Percentiles rank a stretch among this genome's conserved stretches.
Conservation (phyloP, 2,113 vertebrate species). For the Toxotes jaculatrix region DNA sequence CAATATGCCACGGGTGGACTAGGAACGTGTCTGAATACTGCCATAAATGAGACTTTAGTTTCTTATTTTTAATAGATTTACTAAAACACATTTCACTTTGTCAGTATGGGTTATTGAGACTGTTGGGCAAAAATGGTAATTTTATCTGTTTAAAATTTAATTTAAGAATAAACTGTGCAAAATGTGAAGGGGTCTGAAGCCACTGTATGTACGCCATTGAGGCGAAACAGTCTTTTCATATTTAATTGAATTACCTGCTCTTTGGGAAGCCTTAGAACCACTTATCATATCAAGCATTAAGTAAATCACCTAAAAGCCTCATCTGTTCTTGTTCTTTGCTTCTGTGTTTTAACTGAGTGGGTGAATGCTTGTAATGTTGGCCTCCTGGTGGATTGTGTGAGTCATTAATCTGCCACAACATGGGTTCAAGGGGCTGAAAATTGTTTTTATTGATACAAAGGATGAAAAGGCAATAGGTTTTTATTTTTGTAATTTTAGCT, state of each 20-base stretch:
- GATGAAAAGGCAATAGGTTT: constrained; percentile 11
- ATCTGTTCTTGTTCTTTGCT: constrained; percentile 18
- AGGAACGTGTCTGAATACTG: too few species aligned
- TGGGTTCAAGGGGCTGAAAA: constrained; percentile 24
- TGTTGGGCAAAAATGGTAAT: neutral
- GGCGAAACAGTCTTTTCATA: constrained; percentile 10
- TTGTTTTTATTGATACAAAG: constrained; percentile 26
- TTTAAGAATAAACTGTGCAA: neutral
- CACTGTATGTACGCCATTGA: neutral
- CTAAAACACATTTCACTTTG: neutral
- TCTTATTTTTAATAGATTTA: neutral
- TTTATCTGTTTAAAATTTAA: neutral
- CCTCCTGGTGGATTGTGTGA: constrained; percentile 39
- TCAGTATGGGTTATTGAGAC: neutral
- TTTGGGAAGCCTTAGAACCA: constrained; percentile 36
- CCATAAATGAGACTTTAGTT: neutral
- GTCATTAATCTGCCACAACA: constrained; percentile 53
- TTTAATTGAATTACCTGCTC: constrained; percentile 19
- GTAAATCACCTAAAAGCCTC: constrained; percentile 16
- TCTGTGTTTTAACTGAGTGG: constrained; percentile 21
- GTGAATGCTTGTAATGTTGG: constrained; percentile 35
- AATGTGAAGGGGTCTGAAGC: neutral
- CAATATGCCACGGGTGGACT: neutral
- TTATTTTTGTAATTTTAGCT: neutral
- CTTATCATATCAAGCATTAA: constrained; percentile 26